These are phyloP conservation scores for Chondrosia reniformis DNA, from an alignment of 37 sponge, comb jelly and placozoan species.

Conservation along the genomic window DNA sequence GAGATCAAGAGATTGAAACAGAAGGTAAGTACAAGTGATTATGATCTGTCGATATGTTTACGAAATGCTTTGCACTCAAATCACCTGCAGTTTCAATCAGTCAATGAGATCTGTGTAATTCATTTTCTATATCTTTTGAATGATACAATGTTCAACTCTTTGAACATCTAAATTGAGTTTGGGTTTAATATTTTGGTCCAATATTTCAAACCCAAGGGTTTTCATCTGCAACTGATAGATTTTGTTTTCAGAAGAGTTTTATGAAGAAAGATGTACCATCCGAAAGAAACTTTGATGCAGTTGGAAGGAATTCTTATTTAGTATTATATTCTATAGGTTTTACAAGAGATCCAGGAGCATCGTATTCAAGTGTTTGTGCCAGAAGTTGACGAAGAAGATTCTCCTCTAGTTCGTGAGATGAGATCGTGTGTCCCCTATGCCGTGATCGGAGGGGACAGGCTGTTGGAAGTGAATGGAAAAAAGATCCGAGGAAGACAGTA, in stretches of 20 bases:
- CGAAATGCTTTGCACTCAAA: no score
- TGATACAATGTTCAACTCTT: neutral
- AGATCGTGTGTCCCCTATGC: constrained; percentile 79
- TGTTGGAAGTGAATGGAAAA: constrained; percentile 93
- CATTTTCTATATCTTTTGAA: no score
- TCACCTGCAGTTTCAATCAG: no score
- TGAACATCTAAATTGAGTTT: no score
- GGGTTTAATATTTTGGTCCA: no score
- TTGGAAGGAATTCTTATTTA: neutral
- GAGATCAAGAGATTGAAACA: constrained; percentile 79
- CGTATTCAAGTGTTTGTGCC: constrained; percentile 85
- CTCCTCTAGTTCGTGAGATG: constrained; percentile 67
- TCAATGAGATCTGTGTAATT: no score
- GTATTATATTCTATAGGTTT: constrained; percentile 44
- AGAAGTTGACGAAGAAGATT: constrained; percentile 94
- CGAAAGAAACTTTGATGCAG: no score
- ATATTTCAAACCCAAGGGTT: no score
- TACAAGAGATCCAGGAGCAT: constrained; percentile 86
- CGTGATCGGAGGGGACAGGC: constrained; percentile 84
- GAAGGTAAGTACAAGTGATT: constrained; percentile 43
- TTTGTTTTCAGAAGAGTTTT: no score
- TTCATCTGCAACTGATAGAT: no score
- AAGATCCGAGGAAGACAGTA: constrained; percentile 93
- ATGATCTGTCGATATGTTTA: no score
- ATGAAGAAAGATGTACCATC: no score